A percentile compares a stretch with the other conserved stretches of the same genome.
phyloP scores from a whole-genome alignment of 2,113 vertebrate genomes.

The Mormyrus lacerda region DNA sequence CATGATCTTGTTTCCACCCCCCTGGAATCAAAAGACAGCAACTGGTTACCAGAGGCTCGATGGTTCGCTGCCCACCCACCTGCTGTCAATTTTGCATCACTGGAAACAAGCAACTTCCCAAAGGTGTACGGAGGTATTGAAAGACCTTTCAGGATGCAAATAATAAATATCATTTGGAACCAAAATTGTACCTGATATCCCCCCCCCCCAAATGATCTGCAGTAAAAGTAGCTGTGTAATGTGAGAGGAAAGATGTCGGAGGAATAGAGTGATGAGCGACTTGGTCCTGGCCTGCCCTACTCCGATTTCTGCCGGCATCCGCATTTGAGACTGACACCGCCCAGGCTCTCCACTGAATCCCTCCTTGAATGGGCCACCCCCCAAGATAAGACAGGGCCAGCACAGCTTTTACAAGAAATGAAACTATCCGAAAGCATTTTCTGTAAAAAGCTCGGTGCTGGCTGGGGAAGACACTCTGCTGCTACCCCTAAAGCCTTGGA shows the following conservation, averaged over 20 bases:
- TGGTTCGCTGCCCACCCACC: not conserved
- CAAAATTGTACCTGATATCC: not conserved
- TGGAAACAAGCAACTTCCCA: not conserved
- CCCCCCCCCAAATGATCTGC: not conserved
- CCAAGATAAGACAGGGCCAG: not conserved
- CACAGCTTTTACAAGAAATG: not conserved
- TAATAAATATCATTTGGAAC: not conserved
- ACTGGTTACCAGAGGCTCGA: not conserved
- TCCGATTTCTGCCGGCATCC: not conserved
- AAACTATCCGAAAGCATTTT: not conserved
- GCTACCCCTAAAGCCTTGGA: not conserved
- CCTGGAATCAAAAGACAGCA: constrained; percentile 55
- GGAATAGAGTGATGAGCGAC: not conserved
- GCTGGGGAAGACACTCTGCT: not conserved
- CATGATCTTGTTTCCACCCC: constrained; percentile 89
- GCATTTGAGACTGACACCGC: not conserved
- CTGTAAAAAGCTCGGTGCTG: not conserved
- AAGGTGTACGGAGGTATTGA: not conserved
- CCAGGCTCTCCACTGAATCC: not conserved
- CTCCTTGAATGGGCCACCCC: not conserved
- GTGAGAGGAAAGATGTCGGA: not conserved
- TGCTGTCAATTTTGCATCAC: not conserved
- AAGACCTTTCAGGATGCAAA: not conserved
- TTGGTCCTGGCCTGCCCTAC: not conserved
- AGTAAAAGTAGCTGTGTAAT: not conserved